phyloP scores from a whole-genome alignment of 2,113 vertebrate genomes.

The Psophia crepitans region DNA sequence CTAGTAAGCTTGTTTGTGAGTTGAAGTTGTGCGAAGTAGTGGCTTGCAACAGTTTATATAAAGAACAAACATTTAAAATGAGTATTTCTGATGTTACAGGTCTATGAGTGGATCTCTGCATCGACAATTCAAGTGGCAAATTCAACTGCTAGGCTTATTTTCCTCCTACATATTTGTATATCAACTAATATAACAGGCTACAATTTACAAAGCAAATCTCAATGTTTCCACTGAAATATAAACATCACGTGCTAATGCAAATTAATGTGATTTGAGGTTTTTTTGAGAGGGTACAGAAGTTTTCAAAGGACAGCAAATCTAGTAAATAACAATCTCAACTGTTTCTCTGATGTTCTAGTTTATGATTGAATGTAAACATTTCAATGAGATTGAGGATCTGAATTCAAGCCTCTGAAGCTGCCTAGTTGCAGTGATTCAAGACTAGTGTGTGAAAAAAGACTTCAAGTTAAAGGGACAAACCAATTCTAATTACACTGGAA shows the following conservation, averaged over 20 bases:
- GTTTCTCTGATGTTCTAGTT: not conserved
- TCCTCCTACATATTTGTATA: not conserved
- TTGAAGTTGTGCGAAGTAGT: not conserved
- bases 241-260: not conserved
- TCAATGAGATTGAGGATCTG: not conserved
- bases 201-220: not conserved
- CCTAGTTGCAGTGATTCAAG: not conserved
- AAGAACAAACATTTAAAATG: not conserved
- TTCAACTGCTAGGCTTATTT: not conserved
- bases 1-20: not conserved
- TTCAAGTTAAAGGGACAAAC: not conserved
- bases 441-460: not conserved
- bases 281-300: not conserved
- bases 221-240: not conserved
- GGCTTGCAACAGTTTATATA: not conserved
- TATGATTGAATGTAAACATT: not conserved
- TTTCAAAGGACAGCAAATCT: not conserved
- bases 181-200: not conserved
- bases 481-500: not conserved
- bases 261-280: not conserved
- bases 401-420: not conserved
- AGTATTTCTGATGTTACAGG: not conserved
- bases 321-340: not conserved
- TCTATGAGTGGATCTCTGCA: not conserved
- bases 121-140: not conserved